Percentiles rank a stretch among this genome's conserved stretches.
Evolutionary conservation across 2,113 vertebrate species (phyloP).

Genomic region (Seriola dumerili): DNA sequence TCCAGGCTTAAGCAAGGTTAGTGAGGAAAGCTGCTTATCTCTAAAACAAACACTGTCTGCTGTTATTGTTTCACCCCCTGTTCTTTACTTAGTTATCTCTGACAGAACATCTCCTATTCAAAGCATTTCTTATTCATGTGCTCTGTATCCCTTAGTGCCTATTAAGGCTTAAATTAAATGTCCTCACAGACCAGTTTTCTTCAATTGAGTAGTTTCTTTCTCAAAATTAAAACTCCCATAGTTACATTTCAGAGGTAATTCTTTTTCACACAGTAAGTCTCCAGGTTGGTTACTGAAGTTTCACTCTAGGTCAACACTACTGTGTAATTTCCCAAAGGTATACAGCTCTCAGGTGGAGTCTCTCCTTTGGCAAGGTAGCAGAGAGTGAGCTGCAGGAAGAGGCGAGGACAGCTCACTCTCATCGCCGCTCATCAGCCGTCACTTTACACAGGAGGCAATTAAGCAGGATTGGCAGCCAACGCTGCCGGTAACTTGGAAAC

Average conservation of each 20-base stretch:
- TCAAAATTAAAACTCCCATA: constrained; percentile 10
- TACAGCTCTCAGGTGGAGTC: constrained; percentile 56
- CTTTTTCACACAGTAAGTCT: not conserved
- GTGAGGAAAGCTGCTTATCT: constrained; percentile 59
- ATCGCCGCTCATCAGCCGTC: constrained; percentile 54
- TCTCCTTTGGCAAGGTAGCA: constrained; percentile 25
- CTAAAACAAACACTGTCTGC: constrained; percentile 42
- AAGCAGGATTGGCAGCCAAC: constrained; percentile 74
- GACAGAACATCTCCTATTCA: constrained; percentile 17
- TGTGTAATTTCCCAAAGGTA: constrained; percentile 50
- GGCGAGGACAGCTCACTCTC: constrained; percentile 57
- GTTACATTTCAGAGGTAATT: constrained; percentile 9
- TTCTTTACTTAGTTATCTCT: constrained; percentile 41
- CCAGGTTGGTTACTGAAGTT: constrained; percentile 57
- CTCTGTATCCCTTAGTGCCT: constrained; percentile 5
- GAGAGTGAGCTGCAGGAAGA: constrained; percentile 44
- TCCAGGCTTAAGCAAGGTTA: constrained; percentile 66
- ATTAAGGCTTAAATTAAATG: constrained; percentile 20
- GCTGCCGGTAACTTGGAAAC: constrained; percentile 79
- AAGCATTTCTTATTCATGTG: constrained; percentile 4
- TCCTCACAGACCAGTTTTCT: constrained; percentile 22
- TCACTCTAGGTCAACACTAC: constrained; percentile 28
- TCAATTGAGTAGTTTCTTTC: constrained; percentile 22
- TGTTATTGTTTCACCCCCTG: constrained; percentile 22
- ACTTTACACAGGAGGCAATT: constrained; percentile 76